Evolutionary conservation across 2,888 invertebrate species (phyloP).

Genomic region (Xanthia icteritia): DNA sequence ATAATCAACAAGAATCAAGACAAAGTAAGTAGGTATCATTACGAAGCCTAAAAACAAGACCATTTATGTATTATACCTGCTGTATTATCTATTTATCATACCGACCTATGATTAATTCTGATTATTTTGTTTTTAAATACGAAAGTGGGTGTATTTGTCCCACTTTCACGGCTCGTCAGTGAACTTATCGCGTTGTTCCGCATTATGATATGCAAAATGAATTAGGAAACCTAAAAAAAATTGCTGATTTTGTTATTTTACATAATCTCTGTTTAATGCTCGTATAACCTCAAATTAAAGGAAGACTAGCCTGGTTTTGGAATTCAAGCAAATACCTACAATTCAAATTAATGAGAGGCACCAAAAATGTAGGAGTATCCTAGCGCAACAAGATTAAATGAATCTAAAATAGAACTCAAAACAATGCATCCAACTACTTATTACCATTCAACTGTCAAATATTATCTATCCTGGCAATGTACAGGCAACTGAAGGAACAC

Average conservation of each 20-base stretch:
- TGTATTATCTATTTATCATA: constrained; percentile 4
- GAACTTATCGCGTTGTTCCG: constrained; percentile 16
- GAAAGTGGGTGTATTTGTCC: constrained; percentile 22
- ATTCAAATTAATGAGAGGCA: not conserved
- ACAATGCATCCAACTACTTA: not conserved
- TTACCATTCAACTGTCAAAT: too few relatives aligned
- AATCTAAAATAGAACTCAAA: not conserved
- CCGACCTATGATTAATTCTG: not conserved
- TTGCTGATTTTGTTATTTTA: not conserved
- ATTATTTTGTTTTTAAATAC: constrained; percentile 12
- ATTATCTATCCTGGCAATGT: too few relatives aligned
- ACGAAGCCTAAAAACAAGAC: not conserved
- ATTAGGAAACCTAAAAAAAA: not conserved
- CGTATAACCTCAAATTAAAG: not conserved
- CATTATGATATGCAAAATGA: not conserved
- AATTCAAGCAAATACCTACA: not conserved
- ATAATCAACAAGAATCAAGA: not conserved
- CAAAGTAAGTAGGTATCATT: not conserved
- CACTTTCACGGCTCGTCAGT: constrained; percentile 21
- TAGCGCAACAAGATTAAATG: not conserved
- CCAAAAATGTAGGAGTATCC: not conserved
- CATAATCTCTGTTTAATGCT: not conserved
- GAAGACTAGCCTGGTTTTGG: not conserved
- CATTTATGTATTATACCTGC: not conserved
- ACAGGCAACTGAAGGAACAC: too few relatives aligned